Conservation (phyloP, 2,888 invertebrate species). For the Galerucella nymphaeae region DNA sequence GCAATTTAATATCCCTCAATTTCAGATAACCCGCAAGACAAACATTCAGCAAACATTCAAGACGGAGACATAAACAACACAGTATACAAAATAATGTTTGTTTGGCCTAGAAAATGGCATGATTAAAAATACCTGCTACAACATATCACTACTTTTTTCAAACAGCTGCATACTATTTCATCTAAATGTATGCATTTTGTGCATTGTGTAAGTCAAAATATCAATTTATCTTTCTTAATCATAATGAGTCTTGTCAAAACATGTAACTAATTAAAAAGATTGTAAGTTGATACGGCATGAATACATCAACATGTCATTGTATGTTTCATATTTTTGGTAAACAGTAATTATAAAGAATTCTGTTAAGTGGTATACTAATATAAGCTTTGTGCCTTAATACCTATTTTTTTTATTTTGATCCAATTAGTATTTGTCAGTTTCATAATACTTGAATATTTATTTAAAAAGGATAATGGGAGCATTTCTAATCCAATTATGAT, state of each 20-base stretch:
- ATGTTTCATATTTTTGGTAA: neutral
- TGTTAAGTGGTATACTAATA: neutral
- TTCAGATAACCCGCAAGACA: neutral
- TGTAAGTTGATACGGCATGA: neutral
- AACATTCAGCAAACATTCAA: neutral
- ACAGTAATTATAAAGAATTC: neutral
- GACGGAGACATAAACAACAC: neutral
- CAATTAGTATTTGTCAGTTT: no score
- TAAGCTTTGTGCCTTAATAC: no score
- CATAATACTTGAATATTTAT: no score
- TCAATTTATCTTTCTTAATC: neutral
- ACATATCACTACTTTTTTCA: neutral
- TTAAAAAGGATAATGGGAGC: no score
- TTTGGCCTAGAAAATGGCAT: neutral
- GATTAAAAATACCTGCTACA: slow-evolving; percentile 5
- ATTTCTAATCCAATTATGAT: no score
- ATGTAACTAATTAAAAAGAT: neutral
- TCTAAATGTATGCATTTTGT: neutral
- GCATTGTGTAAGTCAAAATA: neutral
- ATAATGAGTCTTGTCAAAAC: neutral
- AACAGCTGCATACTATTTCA: slow-evolving; percentile 2
- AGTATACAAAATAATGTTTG: neutral
- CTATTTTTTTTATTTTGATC: no score
- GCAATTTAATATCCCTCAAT: no score
- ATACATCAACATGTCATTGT: no score